These are phyloP conservation scores for Ctenodactylus gundi DNA, from an alignment of 2,113 vertebrate genomes.

Conservation along the genomic window DNA sequence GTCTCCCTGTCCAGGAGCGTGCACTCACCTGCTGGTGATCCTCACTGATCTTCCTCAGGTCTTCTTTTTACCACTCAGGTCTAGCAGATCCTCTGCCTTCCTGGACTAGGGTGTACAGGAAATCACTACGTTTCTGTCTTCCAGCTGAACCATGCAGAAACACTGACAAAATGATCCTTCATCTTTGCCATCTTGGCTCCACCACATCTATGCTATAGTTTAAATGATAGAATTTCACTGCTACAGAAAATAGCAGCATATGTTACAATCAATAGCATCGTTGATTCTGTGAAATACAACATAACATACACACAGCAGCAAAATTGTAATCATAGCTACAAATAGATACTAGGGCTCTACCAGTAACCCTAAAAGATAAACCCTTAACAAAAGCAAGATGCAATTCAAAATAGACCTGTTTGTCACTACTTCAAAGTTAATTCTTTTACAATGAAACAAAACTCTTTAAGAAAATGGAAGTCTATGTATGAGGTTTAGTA, in stretches of 20 bases:
- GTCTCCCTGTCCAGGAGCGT: too few relatives aligned
- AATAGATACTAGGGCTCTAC: neutral
- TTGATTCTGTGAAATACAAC: conserved; percentile 20
- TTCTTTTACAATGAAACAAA: conserved; percentile 52
- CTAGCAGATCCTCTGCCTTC: too few relatives aligned
- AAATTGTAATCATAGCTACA: conserved; percentile 23
- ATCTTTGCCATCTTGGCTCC: too few relatives aligned
- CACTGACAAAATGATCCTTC: too few relatives aligned
- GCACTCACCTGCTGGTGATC: too few relatives aligned
- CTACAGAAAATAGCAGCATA: conserved; percentile 30
- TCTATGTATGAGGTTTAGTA: conserved; percentile 44
- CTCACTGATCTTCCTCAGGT: too few relatives aligned
- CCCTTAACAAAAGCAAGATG: conserved; percentile 41
- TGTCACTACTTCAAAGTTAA: conserved; percentile 31
- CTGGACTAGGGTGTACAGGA: too few relatives aligned
- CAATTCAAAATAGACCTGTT: conserved; percentile 41
- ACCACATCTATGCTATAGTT: conserved; percentile 54
- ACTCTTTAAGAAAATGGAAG: conserved; percentile 21
- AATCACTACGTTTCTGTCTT: too few relatives aligned
- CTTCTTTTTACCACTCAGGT: too few relatives aligned
- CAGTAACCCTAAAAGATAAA: neutral
- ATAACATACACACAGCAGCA: conserved; percentile 9
- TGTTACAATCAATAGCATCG: neutral
- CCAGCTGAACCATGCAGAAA: too few relatives aligned
- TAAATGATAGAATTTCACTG: conserved; percentile 43